Evolutionary conservation across 2,888 invertebrate species (phyloP).

Genomic region (Diarsia dahlii): DNA sequence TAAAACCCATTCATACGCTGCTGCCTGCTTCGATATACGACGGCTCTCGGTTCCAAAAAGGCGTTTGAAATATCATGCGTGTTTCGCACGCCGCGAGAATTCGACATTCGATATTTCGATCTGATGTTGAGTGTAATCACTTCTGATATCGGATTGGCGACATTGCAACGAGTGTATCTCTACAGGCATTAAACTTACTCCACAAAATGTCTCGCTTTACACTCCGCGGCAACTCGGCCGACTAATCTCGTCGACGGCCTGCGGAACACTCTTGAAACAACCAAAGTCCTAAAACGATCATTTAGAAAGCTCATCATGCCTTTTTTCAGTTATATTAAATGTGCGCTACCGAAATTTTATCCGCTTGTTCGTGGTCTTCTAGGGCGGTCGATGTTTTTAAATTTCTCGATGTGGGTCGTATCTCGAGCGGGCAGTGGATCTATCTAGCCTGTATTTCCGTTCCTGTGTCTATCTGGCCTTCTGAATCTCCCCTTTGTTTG

Average conservation of each 20-base stretch:
- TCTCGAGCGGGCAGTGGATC: slow-evolving; percentile 48
- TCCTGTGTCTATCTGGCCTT: slow-evolving; percentile 58
- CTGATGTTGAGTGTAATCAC: neutral
- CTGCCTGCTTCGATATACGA: slow-evolving; percentile 53
- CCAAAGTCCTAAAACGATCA: slow-evolving; percentile 1
- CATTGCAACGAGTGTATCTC: neutral
- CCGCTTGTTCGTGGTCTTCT: slow-evolving; percentile 8
- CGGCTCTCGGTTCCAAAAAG: neutral
- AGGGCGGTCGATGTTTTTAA: slow-evolving; percentile 23
- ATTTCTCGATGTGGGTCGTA: slow-evolving; percentile 36
- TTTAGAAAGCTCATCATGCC: slow-evolving; percentile 27
- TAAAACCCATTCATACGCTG: slow-evolving; percentile 24
- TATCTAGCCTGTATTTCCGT: slow-evolving; percentile 52
- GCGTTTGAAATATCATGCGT: neutral
- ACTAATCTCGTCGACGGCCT: neutral
- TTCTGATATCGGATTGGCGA: neutral
- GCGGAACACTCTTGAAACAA: slow-evolving; percentile 15
- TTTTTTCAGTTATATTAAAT: slow-evolving; percentile 24
- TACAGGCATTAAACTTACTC: neutral
- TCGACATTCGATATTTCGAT: neutral
- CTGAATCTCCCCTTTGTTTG: slow-evolving; percentile 42
- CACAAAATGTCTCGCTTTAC: neutral
- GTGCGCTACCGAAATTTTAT: slow-evolving; percentile 11
- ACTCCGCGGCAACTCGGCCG: neutral
- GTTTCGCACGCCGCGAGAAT: slow-evolving; percentile 8